phyloP scores from a whole-genome alignment of 1,140 invertebrate species.

The Heliothis subflexa region DNA sequence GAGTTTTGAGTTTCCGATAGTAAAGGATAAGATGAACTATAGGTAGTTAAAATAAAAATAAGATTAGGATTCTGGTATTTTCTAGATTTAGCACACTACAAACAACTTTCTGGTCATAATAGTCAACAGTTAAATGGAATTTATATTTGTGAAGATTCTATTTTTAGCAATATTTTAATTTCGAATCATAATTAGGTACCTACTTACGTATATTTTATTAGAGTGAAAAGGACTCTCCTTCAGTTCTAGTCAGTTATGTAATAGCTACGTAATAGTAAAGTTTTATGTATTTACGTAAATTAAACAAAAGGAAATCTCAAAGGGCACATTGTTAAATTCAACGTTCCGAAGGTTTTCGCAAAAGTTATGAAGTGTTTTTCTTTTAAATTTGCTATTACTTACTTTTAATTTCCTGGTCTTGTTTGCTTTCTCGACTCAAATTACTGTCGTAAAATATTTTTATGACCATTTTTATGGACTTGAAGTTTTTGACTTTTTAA shows the following conservation, averaged over 20 bases:
- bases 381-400: slow-evolving; percentile 35
- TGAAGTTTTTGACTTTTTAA: slow-evolving; percentile 11
- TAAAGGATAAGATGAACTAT: too few species aligned
- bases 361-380: slow-evolving; percentile 33
- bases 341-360: background rate
- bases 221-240: background rate
- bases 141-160: too few species aligned
- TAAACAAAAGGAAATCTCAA: slow-evolving; percentile 7
- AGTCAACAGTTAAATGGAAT: too few species aligned
- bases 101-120: too few species aligned
- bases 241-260: background rate
- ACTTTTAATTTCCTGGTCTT: slow-evolving; percentile 41
- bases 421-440: slow-evolving; percentile 17
- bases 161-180: too few species aligned
- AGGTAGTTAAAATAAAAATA: too few species aligned
- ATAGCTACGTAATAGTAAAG: slow-evolving; percentile 1
- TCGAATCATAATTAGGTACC: too few species aligned
- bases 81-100: too few species aligned
- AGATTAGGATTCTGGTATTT: too few species aligned
- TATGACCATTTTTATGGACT: slow-evolving; percentile 16
- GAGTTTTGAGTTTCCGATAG: too few species aligned
- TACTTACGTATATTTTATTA: background rate
- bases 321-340: slow-evolving; percentile 25
- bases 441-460: slow-evolving; percentile 37
- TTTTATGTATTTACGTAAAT: slow-evolving; percentile 13